Evolutionary conservation across 35 echinoderm and acorn worm species (phyloP).

Genomic region (Eucidaris tribuloides): DNA sequence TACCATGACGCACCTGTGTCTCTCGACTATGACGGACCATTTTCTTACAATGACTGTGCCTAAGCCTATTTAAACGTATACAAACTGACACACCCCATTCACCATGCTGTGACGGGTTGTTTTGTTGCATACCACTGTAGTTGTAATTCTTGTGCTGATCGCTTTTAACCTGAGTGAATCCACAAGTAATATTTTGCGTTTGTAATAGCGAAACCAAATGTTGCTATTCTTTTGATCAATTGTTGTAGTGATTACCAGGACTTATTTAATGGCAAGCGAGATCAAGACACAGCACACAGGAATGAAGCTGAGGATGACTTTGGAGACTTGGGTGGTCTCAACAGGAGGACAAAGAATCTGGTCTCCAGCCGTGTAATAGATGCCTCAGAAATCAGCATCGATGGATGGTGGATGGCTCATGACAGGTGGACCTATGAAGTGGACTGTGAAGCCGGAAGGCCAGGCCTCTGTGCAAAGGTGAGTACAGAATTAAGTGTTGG

Average conservation of each 20-base stretch:
- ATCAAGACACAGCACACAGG: not conserved
- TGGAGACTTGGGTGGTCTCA: constrained; percentile 3
- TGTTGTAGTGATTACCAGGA: not conserved
- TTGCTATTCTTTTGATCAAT: not conserved
- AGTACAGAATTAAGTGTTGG: not conserved
- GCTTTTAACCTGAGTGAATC: too few relatives aligned
- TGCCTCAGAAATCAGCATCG: constrained; percentile 19
- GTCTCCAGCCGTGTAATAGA: constrained; percentile 40
- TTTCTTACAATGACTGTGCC: too few relatives aligned
- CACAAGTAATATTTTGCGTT: too few relatives aligned
- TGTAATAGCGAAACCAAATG: too few relatives aligned
- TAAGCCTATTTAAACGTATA: too few relatives aligned
- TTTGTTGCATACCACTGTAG: too few relatives aligned
- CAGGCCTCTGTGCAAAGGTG: constrained; percentile 34
- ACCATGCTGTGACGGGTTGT: too few relatives aligned
- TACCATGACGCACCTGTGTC: too few relatives aligned
- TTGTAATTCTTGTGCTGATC: too few relatives aligned
- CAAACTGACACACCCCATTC: too few relatives aligned
- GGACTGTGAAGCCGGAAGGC: constrained; percentile 35
- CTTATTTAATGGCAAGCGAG: not conserved
- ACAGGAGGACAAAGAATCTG: constrained; percentile 13
- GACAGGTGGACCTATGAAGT: constrained; percentile 56
- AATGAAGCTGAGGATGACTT: constrained; percentile 10
- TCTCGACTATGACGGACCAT: too few relatives aligned
- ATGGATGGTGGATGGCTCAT: constrained; percentile 72